Percentiles rank a stretch among this genome's conserved stretches.
Conservation (phyloP, 2,888 invertebrate genomes). For the Boloria selene region DNA sequence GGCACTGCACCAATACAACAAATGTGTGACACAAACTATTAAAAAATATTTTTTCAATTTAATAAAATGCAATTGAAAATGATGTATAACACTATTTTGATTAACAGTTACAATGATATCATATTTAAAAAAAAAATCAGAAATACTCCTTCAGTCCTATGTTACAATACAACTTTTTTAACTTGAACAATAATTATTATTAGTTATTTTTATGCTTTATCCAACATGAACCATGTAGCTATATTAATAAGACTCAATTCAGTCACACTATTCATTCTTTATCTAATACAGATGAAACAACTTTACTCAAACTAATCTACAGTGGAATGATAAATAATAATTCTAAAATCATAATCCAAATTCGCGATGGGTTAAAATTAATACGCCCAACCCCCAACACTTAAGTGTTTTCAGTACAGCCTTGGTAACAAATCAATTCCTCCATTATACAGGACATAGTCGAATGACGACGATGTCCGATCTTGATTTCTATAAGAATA, state of each 20-base stretch:
- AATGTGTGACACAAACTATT: background rate
- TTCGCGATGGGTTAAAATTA: slow-evolving; percentile 5
- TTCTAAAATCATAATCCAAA: background rate
- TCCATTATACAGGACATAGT: slow-evolving; percentile 51
- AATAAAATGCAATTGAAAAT: no score
- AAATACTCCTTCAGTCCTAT: no score
- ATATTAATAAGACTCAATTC: no score
- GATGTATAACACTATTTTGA: no score
- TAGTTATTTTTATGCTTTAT: no score
- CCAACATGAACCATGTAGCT: no score
- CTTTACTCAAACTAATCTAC: background rate
- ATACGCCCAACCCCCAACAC: no score
- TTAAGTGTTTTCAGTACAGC: slow-evolving; percentile 12
- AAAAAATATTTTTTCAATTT: background rate
- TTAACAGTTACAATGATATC: no score
- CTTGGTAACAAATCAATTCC: slow-evolving; percentile 58
- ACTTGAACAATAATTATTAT: no score
- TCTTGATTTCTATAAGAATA: slow-evolving; percentile 74
- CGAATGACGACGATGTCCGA: slow-evolving; percentile 51
- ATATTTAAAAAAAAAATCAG: no score
- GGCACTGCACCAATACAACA: slow-evolving; percentile 32
- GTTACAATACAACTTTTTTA: no score
- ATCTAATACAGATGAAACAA: slow-evolving; percentile 1
- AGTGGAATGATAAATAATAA: slow-evolving; percentile 33
- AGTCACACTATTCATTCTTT: background rate